Conservation (phyloP, 2,113 vertebrate genomes). For the Labeo catla region DNA sequence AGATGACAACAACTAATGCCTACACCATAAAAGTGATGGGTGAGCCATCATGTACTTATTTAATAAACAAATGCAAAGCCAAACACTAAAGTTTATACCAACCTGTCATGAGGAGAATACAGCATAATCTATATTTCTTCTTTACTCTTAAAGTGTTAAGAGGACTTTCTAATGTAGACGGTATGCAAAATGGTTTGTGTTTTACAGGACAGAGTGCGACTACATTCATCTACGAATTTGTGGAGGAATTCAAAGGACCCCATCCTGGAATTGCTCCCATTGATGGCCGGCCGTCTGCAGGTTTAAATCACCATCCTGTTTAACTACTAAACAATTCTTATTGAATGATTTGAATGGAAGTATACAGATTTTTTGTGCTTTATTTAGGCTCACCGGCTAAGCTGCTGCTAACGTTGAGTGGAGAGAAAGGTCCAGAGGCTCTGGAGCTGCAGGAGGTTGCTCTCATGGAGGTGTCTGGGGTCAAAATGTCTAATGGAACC, state of each 20-base stretch:
- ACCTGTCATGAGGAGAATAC: neutral
- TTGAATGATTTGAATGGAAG: neutral
- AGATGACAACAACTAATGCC: constrained; percentile 57
- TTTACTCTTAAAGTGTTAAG: neutral
- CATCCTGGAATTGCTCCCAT: constrained; percentile 73
- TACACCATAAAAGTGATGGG: constrained; percentile 76
- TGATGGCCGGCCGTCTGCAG: constrained; percentile 71
- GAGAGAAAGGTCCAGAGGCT: constrained; percentile 67
- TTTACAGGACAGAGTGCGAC: constrained; percentile 73
- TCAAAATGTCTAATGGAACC: constrained; percentile 46
- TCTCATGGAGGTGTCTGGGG: constrained; percentile 61
- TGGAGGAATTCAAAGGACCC: constrained; percentile 73
- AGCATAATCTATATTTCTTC: neutral
- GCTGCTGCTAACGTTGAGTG: constrained; percentile 71
- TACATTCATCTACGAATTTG: constrained; percentile 77
- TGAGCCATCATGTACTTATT: constrained; percentile 47
- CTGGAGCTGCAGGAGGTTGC: constrained; percentile 61
- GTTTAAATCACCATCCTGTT: constrained; percentile 54
- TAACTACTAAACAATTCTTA: neutral
- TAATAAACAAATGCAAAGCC: neutral
- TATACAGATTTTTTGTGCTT: neutral
- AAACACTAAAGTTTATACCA: neutral
- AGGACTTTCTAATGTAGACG: neutral
- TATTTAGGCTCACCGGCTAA: constrained; percentile 61
- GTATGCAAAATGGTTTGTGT: neutral